phyloP scores from a whole-genome alignment of 2,888 invertebrate species.

The Strigamia maritima region DNA sequence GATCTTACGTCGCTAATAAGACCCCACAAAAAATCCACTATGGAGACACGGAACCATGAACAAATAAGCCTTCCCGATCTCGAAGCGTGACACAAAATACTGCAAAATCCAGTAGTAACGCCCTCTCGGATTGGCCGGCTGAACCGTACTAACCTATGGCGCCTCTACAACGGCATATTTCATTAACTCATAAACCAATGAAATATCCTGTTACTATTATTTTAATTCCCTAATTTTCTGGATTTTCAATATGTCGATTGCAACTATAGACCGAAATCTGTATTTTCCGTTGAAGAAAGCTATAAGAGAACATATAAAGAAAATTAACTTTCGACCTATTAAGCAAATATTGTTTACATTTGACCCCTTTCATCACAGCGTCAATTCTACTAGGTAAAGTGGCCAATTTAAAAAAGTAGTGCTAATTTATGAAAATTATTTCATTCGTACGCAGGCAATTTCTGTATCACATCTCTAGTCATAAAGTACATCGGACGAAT shows the following conservation, averaged over 20 bases:
- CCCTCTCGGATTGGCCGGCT: background rate
- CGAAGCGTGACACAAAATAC: background rate
- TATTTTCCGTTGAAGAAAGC: background rate
- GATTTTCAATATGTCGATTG: background rate
- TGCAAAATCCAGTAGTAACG: background rate
- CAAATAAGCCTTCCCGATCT: background rate
- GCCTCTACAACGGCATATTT: too few species aligned
- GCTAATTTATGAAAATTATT: background rate
- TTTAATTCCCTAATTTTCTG: background rate
- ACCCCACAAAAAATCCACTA: constrained; percentile 38
- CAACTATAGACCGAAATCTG: background rate
- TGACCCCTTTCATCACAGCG: constrained; percentile 76
- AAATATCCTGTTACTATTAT: background rate
- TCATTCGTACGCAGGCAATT: constrained; percentile 63
- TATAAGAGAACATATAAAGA: constrained; percentile 59
- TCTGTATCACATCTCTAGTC: constrained; percentile 64
- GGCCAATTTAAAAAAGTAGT: constrained; percentile 22
- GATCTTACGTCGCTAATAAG: constrained; percentile 18
- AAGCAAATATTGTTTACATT: constrained; percentile 73
- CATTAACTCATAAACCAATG: background rate
- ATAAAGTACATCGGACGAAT: constrained; percentile 68
- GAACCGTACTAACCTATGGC: background rate
- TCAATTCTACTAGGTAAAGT: constrained; percentile 63
- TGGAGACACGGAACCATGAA: background rate
- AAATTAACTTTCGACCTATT: constrained; percentile 73